Base-by-base conservation (phyloP, 2,797 vertebrate genomes). In the Loris lydekkerianus region DNA sequence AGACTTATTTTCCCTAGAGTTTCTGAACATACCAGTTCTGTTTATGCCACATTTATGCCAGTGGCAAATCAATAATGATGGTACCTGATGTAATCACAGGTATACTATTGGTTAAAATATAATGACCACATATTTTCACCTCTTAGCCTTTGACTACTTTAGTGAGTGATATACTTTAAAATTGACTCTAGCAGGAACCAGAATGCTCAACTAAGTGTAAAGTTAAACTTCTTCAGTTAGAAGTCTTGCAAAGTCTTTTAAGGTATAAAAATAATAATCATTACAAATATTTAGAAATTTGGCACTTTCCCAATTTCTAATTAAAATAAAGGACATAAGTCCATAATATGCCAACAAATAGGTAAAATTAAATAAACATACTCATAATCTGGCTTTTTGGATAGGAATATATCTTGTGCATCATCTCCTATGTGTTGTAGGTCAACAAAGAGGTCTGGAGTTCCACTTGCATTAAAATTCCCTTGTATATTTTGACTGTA, bases 401-500 rank as follows among this genome's bases (percentile, higher is more conserved):
- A 98, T 77, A 99, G 99, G 98, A 99, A 99, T 75, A 99, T 98
- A 93, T 99, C 99, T 90, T 99, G 99, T 75, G 97, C 34, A 77
- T 99, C 99, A 27, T 98, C 97, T 86, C 99, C 99, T 23, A 98
- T 90, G 78, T 98, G 94, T 4, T 98, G 98, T 15, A 99, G 93
- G 61, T 99, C 99, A 95, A 98, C 90, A 67, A 97, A 97, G 8
- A 98, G 67, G 21, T 99, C 99, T 61, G 98, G 63, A 56, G 98
- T 98, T 49, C 98, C 98, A 86, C 98, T 97, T 92, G 97, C 97
- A 40, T 96, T 98, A 91, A 99, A 98, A 67, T 97, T 98, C 87
- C 99, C 99, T 97, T 99, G 99, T 97, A 99, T 99, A 98, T 98
- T 99, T 96, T 98, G 96, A 89, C 98, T 99, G 93, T 99, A 99